Percentiles rank a stretch among this genome's conserved stretches.
phyloP scores from a whole-genome alignment of 2,888 invertebrate species.

The Polydrusus pterygomalis region DNA sequence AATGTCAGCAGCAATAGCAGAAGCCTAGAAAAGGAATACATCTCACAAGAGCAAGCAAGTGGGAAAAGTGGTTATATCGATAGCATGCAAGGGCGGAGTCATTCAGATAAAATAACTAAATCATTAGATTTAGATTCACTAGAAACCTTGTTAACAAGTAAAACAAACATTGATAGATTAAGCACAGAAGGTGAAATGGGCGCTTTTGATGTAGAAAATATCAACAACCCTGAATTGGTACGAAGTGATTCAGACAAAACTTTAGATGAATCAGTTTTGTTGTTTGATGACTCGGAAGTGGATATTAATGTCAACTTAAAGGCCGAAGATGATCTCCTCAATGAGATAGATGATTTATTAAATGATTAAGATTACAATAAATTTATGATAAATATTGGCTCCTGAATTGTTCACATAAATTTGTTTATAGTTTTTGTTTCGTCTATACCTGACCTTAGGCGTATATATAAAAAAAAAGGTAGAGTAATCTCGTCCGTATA shows the following conservation, averaged over 20 bases:
- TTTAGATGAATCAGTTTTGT: constrained; percentile 65
- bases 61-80: too few relatives aligned
- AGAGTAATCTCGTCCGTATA: too few relatives aligned
- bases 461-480: too few relatives aligned
- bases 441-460: too few relatives aligned
- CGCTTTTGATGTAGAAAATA: constrained; percentile 29
- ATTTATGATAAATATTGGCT: background rate
- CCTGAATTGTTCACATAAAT: background rate
- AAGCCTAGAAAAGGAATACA: background rate
- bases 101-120: background rate
- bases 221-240: constrained; percentile 16
- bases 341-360: constrained; percentile 71
- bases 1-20: constrained; percentile 14
- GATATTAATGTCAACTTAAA: constrained; percentile 64
- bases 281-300: constrained; percentile 68
- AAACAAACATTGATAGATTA: background rate
- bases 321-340: constrained; percentile 70
- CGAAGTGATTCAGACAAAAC: constrained; percentile 56
- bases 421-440: background rate
- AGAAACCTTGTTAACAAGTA: background rate
- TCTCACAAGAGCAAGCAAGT: background rate
- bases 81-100: too few relatives aligned
- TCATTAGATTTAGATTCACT: background rate
- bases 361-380: constrained; percentile 61
- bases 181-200: constrained; percentile 15